These are phyloP conservation scores for Pungitius pungitius DNA, from an alignment of 2,113 vertebrate genomes.

Conservation along the genomic window DNA sequence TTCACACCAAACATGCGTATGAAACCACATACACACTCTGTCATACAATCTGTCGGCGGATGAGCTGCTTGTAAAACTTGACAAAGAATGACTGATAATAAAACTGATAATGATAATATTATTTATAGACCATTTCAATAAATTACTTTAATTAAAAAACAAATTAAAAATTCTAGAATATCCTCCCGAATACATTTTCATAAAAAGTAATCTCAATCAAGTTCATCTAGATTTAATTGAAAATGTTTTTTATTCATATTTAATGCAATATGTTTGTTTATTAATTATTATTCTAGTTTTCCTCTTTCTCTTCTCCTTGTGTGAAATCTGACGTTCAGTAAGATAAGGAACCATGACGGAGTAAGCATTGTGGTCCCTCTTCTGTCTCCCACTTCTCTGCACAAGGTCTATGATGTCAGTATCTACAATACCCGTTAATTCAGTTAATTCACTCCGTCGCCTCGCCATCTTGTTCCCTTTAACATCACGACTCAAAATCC, in stretches of 20 bases:
- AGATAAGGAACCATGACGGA: not conserved
- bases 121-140: too few species aligned
- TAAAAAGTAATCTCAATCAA: too few species aligned
- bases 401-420: not conserved
- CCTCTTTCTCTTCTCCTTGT: not conserved
- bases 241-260: too few species aligned
- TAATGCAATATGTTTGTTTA: not conserved
- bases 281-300: not conserved
- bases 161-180: too few species aligned
- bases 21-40: not conserved
- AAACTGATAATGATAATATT: too few species aligned
- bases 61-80: not conserved
- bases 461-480: constrained; percentile 28
- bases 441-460: constrained; percentile 2
- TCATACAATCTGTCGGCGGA: constrained; percentile 2
- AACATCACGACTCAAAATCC: constrained; percentile 56
- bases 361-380: not conserved
- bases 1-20: constrained; percentile 27
- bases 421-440: not conserved
- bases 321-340: not conserved
- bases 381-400: not conserved
- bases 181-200: too few species aligned
- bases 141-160: too few species aligned
- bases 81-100: too few species aligned
- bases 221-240: too few species aligned